Percentiles rank a stretch among this genome's conserved stretches.
Evolutionary conservation across 2,113 vertebrate species (phyloP).

Genomic region (Tetrax tetrax): DNA sequence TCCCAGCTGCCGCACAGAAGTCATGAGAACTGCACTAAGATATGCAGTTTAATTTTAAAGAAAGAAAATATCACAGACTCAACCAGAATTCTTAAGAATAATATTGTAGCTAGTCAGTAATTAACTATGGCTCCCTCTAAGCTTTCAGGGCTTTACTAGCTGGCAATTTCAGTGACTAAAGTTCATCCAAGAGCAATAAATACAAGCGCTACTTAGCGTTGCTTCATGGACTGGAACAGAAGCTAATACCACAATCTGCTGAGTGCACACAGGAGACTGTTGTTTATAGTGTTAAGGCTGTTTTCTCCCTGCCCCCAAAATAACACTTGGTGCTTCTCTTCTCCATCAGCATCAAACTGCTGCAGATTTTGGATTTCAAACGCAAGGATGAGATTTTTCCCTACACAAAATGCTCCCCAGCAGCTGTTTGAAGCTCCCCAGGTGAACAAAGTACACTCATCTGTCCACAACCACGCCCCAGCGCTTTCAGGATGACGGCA

Average conservation of each 20-base stretch:
- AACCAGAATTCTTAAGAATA: not conserved
- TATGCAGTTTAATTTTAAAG: not conserved
- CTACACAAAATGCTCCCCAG: not conserved
- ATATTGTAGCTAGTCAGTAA: not conserved
- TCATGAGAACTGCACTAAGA: not conserved
- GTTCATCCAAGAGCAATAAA: constrained; percentile 10
- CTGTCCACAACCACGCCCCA: not conserved
- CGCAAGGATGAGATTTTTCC: not conserved
- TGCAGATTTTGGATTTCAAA: not conserved
- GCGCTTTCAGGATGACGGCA: not conserved
- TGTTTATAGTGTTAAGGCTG: not conserved
- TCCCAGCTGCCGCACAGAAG: not conserved
- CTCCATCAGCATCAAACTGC: not conserved
- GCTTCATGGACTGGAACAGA: not conserved
- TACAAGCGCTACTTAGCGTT: not conserved
- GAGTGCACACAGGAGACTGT: not conserved
- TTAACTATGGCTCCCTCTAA: not conserved
- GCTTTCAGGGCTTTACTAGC: not conserved
- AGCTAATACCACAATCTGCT: not conserved
- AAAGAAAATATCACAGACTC: not conserved
- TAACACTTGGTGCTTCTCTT: not conserved
- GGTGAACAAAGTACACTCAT: not conserved
- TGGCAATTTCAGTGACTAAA: not conserved
- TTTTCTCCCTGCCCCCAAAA: not conserved
- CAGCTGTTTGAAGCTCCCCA: not conserved